These are phyloP conservation scores for Xyrichtys novacula DNA, from an alignment of 2,797 vertebrate genomes.

Conservation along the genomic window DNA sequence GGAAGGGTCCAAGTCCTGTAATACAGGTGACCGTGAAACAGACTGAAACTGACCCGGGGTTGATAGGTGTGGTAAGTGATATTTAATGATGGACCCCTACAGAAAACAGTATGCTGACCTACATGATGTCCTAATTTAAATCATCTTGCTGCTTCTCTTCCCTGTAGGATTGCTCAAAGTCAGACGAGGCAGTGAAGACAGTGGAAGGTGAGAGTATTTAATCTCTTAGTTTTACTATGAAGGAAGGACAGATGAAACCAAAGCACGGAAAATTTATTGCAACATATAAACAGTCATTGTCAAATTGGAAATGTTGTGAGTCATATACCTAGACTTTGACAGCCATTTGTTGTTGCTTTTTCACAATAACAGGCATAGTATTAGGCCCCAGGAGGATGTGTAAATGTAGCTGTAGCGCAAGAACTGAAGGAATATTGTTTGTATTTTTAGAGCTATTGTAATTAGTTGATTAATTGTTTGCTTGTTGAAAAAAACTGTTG, in stretches of 20 bases:
- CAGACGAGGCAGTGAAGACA: slow-evolving; percentile 77
- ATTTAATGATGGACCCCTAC: not conserved
- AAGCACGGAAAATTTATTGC: not conserved
- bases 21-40: slow-evolving; percentile 89
- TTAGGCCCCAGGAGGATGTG: no score
- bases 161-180: slow-evolving; percentile 81
- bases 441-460: not conserved
- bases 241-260: not conserved
- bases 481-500: not conserved
- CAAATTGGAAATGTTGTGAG: not conserved
- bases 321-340: not conserved
- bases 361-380: no score
- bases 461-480: not conserved
- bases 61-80: slow-evolving; percentile 85
- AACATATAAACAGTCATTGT: not conserved
- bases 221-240: slow-evolving; percentile 24
- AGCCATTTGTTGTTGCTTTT: not conserved
- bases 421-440: no score
- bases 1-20: slow-evolving; percentile 86
- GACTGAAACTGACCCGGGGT: slow-evolving; percentile 83
- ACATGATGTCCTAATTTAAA: not conserved
- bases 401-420: not conserved
- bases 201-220: slow-evolving; percentile 72
- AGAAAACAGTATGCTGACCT: slow-evolving; percentile 1
- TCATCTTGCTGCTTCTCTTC: slow-evolving; percentile 30